Evolutionary conservation across 2,888 invertebrate genomes (phyloP), one percentile per base, ranked within the genome.

Genomic region (Sesia apiformis): DNA sequence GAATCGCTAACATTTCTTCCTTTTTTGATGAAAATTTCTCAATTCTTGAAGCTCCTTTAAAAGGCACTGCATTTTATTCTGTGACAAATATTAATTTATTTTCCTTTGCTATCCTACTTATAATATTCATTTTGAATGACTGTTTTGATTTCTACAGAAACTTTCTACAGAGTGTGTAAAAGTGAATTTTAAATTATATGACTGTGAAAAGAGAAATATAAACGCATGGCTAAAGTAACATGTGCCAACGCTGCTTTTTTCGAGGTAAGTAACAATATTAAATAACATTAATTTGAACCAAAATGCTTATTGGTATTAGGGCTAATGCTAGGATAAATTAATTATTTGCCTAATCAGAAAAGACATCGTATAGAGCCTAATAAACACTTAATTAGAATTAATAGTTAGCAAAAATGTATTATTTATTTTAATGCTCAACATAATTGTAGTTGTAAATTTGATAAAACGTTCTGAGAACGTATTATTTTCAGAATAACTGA

Each of bases 211-310:
- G 61, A 74, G 63, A 70, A 61, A 62, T 57, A 61, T 59, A 61
- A 63, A 62, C 69, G 63, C 49, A 74, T 78, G 78, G 78, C 76
- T 64, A 76, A 77, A 74, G 56, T 77, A 78, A 65, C 70, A 84
- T 88, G 85, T 69, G 62, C 76, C 74, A 71, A 68, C 66, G 76
- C 71, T 67, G 49, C 71, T 58, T 64, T 65, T 60, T 62, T 72
- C 65, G 69, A 80, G 85, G 87, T 88, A 74, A 81, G 85, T 72
- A 49, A 49, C n/a, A 39, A 52, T 53, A 55, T 40, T 49, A 51
- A 52, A 5, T 49, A 39, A 43, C 40, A n/a, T 43, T 8, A 46
- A 46, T 46, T 46, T n/a, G 8, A 8, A 38, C 38, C n/a, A 42
- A 42, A 42, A 42, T 42, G 7, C 42, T 42, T 42, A 42, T 5